Conservation (phyloP, 2,888 invertebrate genomes). For the Brachyptera putata region DNA sequence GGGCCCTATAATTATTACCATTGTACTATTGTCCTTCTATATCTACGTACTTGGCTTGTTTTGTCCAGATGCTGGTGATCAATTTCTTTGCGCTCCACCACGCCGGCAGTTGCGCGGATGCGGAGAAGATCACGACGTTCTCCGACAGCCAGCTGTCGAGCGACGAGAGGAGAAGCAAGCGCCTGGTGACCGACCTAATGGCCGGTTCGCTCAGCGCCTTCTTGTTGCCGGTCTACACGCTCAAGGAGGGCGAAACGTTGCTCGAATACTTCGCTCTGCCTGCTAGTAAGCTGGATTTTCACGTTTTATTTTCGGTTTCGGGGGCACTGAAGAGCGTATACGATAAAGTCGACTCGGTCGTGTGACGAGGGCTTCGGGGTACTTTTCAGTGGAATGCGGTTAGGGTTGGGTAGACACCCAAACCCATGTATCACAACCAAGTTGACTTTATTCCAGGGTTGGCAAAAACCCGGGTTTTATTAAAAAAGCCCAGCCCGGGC, state of each 20-base stretch:
- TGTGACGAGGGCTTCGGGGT: no score
- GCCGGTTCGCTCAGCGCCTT: slow-evolving; percentile 64
- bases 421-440: no score
- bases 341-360: no score
- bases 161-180: slow-evolving; percentile 56
- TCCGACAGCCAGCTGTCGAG: slow-evolving; percentile 50
- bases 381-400: no score
- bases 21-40: no score
- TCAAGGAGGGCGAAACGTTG: slow-evolving; percentile 56
- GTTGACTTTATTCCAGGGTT: no score
- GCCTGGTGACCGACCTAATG: slow-evolving; percentile 58
- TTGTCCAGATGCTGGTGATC: slow-evolving; percentile 65
- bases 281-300: slow-evolving; percentile 50
- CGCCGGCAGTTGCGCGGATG: slow-evolving; percentile 45
- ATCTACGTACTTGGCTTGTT: no score
- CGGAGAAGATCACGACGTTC: slow-evolving; percentile 39
- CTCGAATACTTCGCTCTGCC: slow-evolving; percentile 65
- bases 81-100: slow-evolving; percentile 68
- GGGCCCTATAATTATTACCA: no score
- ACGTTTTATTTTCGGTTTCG: background rate
- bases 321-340: no score
- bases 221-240: slow-evolving; percentile 64
- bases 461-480: no score
- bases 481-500: no score
- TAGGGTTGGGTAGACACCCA: no score